Percentiles rank a stretch among this genome's conserved stretches.
phyloP scores from a whole-genome alignment of 2,113 vertebrate genomes.

The Callipepla squamata region DNA sequence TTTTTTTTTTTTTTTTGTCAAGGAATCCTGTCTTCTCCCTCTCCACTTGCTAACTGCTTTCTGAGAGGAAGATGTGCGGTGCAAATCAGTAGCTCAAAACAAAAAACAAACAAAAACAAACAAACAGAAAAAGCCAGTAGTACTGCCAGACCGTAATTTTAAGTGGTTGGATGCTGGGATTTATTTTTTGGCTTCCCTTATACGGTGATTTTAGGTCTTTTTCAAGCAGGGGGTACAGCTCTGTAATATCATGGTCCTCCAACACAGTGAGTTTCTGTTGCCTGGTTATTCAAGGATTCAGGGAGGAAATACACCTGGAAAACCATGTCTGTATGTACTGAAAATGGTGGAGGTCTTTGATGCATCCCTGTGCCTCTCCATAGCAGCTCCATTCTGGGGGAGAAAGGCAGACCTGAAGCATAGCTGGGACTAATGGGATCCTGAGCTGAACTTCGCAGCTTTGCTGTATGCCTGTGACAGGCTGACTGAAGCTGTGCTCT shows the following conservation, averaged over 20 bases:
- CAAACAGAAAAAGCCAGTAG: background rate
- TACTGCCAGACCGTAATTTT: background rate
- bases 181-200: background rate
- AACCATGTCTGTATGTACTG: background rate
- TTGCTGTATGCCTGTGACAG: background rate
- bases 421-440: slow-evolving; percentile 27
- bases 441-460: slow-evolving; percentile 43
- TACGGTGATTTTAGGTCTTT: background rate
- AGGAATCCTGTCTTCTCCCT: background rate
- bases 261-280: background rate
- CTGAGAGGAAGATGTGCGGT: background rate
- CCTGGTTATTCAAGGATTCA: background rate
- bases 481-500: background rate
- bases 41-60: background rate
- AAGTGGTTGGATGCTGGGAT: background rate
- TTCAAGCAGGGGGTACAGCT: background rate
- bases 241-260: accelerated
- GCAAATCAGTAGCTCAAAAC: background rate
- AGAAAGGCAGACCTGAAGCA: background rate
- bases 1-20: background rate
- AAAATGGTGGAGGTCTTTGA: background rate
- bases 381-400: background rate
- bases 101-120: background rate
- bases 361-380: background rate
- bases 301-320: background rate